These are phyloP conservation scores for Mormyrus proboscirostris DNA, from an alignment of 2,797 vertebrate genomes.

Conservation along the genomic window DNA sequence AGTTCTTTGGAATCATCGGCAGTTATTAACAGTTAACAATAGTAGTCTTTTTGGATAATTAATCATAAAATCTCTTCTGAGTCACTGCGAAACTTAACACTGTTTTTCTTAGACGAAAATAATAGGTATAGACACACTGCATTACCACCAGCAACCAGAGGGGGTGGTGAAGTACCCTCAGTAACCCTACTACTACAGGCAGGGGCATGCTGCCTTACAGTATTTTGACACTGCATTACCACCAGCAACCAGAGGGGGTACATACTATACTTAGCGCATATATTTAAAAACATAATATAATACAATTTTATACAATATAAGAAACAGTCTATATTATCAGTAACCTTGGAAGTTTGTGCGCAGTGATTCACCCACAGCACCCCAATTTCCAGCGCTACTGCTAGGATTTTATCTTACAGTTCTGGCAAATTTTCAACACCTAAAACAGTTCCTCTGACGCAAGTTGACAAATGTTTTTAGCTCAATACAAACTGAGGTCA, in stretches of 20 bases:
- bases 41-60: background rate
- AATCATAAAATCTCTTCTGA: background rate
- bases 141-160: background rate
- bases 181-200: background rate
- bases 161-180: background rate
- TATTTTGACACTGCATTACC: background rate
- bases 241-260: background rate
- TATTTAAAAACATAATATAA: conserved; percentile 30
- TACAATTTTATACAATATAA: conserved; percentile 35
- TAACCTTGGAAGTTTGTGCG: conserved; percentile 29
- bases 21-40: background rate
- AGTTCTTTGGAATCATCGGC: background rate
- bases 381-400: background rate
- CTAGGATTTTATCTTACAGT: background rate
- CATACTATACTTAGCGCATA: conserved; percentile 9
- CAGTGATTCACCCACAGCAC: conserved; percentile 6
- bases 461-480: background rate
- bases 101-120: background rate
- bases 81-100: background rate
- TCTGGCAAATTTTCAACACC: background rate
- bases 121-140: background rate
- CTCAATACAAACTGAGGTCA: background rate
- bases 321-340: conserved; percentile 34
- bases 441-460: background rate
- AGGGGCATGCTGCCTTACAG: background rate